Evolutionary conservation across 1,140 invertebrate species (phyloP).

Genomic region (Paraescarpia echinospica): DNA sequence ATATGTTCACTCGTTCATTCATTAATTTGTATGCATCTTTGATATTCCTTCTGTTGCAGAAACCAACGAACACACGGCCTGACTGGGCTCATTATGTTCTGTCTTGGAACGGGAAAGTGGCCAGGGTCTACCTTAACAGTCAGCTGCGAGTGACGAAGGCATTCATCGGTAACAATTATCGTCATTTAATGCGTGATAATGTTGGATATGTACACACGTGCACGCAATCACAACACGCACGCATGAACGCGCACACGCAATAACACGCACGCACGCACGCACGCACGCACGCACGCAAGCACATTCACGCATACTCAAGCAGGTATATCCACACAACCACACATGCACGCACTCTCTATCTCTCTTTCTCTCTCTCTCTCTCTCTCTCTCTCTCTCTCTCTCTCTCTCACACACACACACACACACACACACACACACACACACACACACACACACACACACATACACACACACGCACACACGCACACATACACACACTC

Average conservation of each 20-base stretch:
- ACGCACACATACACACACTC: background rate
- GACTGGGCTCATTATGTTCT: background rate
- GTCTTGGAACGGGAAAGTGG: background rate
- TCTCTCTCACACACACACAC: no score
- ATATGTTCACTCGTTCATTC: no score
- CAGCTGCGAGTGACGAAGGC: background rate
- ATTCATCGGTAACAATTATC: background rate
- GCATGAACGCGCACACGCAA: background rate
- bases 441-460: no score
- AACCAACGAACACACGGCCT: background rate
- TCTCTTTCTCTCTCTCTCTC: no score
- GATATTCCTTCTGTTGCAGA: background rate
- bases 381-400: no score
- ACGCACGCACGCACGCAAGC: no score
- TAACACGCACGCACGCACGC: no score
- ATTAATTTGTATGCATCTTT: background rate
- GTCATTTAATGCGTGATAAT: no score
- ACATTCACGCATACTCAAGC: background rate
- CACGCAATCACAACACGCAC: background rate
- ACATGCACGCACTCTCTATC: background rate
- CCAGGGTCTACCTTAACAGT: background rate
- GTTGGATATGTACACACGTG: background rate
- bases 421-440: no score
- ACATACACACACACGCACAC: background rate
- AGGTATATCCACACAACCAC: background rate